Evolutionary conservation across 2,888 invertebrate genomes (phyloP).

Genomic region (Drosophila melanosoma): DNA sequence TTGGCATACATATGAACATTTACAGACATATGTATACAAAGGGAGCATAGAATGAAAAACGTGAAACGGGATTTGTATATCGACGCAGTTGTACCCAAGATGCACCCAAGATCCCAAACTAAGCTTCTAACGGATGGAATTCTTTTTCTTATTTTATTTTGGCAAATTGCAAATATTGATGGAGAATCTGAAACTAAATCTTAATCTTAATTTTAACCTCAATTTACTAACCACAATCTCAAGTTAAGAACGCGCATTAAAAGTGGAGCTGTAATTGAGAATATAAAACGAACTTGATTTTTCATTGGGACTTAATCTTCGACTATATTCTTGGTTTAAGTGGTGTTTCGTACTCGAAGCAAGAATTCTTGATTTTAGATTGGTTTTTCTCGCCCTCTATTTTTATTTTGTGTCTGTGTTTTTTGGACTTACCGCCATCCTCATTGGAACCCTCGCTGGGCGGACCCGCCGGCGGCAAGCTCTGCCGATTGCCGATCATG

Average conservation of each 20-base stretch:
- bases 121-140: neutral
- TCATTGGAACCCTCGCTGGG: slow-evolving; percentile 84
- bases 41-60: neutral
- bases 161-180: neutral
- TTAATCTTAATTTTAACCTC: neutral
- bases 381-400: neutral
- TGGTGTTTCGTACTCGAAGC: neutral
- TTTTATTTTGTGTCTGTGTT: neutral
- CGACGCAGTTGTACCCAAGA: neutral
- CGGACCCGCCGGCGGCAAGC: slow-evolving; percentile 81
- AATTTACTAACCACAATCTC: neutral
- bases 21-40: neutral
- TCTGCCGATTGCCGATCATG: slow-evolving; percentile 83
- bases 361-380: neutral
- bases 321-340: neutral
- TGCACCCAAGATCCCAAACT: neutral
- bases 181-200: neutral
- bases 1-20: neutral
- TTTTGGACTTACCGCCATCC: slow-evolving; percentile 80
- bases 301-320: neutral
- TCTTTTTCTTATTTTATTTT: too few species aligned
- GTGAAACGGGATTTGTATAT: neutral
- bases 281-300: neutral
- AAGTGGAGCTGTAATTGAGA: neutral
- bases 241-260: neutral